Percentiles rank a stretch among this genome's conserved stretches.
Conservation (phyloP, 2,113 vertebrate species). For the Tragelaphus scriptus region DNA sequence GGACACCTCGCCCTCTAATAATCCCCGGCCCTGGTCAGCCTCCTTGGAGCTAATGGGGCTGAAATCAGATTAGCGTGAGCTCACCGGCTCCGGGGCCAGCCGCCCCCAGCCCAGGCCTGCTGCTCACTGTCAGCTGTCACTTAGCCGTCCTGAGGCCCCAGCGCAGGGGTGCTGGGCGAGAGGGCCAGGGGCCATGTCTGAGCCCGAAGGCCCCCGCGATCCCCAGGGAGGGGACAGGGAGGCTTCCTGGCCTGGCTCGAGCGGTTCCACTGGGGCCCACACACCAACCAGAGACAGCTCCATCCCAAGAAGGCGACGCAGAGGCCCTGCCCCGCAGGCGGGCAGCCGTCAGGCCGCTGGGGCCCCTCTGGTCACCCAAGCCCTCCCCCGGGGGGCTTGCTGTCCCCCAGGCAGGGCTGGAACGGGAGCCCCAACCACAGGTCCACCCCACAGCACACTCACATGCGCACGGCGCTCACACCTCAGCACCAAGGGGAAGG, state of each 20-base stretch:
- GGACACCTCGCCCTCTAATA: neutral
- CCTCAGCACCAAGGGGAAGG: neutral
- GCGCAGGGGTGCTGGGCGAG: rapidly evolving
- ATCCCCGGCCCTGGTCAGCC: neutral
- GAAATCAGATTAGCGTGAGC: neutral
- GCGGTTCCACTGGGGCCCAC: neutral
- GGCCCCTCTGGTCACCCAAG: neutral
- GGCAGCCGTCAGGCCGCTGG: rapidly evolving
- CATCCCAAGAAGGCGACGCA: rapidly evolving
- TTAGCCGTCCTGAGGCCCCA: neutral
- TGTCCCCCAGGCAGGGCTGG: rapidly evolving
- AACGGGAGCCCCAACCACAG: rapidly evolving
- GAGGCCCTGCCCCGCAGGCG: rapidly evolving
- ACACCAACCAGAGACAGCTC: neutral
- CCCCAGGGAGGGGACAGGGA: rapidly evolving
- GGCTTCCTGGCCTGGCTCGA: neutral
- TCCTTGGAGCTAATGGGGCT: neutral
- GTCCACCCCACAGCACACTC: neutral
- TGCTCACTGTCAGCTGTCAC: neutral
- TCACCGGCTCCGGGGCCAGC: neutral
- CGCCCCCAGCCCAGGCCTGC: neutral
- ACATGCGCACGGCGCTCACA: rapidly evolving
- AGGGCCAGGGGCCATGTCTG: neutral
- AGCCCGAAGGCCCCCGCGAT: rapidly evolving
- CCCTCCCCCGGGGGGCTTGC: rapidly evolving